phyloP scores from a whole-genome alignment of 2,888 invertebrate genomes.

The Drosophila sordidula region DNA sequence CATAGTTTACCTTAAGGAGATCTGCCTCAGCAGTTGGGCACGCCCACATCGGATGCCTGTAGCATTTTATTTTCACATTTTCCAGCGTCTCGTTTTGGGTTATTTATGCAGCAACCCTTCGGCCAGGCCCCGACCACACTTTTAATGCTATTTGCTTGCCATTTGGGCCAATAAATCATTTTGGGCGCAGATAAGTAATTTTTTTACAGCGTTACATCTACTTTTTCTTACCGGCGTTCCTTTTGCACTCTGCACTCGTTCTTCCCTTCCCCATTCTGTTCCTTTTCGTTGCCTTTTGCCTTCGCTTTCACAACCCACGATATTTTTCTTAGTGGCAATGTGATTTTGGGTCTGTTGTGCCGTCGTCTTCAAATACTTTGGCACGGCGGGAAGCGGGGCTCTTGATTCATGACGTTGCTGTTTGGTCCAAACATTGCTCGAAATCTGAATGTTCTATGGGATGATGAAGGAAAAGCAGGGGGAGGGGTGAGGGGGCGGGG shows the following conservation, averaged over 20 bases:
- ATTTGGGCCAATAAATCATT: conserved; percentile 80
- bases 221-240: conserved; percentile 51
- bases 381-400: conserved; percentile 36
- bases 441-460: conserved; percentile 34
- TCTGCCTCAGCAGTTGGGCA: conserved; percentile 35
- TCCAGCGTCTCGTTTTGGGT: conserved; percentile 43
- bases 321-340: conserved; percentile 50
- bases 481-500: not conserved
- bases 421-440: conserved; percentile 51
- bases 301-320: conserved; percentile 23
- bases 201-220: conserved; percentile 51
- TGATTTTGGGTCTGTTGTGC: conserved; percentile 50
- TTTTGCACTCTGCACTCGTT: conserved; percentile 39
- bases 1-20: conserved; percentile 52
- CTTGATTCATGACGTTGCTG: conserved; percentile 74
- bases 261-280: conserved; percentile 18
- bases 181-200: conserved; percentile 77
- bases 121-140: conserved; percentile 62
- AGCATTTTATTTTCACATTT: conserved; percentile 55
- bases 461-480: not conserved
- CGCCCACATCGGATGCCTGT: conserved; percentile 40
- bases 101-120: conserved; percentile 75
- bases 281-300: conserved; percentile 30
- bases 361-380: conserved; percentile 27
- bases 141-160: conserved; percentile 80